These are phyloP conservation scores for Mesembrinibis cayennensis DNA, from an alignment of 2,113 vertebrate genomes.

Conservation along the genomic window DNA sequence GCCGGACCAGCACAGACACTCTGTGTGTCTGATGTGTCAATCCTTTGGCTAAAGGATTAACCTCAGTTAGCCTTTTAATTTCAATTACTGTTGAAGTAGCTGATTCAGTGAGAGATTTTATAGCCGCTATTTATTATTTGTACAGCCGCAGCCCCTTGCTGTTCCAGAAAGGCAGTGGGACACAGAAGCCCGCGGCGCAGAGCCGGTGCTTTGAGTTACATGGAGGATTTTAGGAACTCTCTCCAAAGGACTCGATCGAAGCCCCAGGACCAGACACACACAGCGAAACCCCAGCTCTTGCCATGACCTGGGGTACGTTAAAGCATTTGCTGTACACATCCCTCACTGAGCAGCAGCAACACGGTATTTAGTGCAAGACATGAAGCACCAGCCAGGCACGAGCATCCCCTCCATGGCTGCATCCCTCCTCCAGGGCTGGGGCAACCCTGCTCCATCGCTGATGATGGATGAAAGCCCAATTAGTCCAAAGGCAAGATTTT, in stretches of 20 bases:
- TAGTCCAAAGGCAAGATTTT: background rate
- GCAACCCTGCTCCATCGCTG: background rate
- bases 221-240: background rate
- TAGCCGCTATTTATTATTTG: background rate
- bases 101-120: background rate
- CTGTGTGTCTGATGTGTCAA: background rate
- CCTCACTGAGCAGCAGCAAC: background rate
- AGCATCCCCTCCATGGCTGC: background rate
- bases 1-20: background rate
- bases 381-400: background rate
- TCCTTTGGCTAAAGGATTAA: background rate
- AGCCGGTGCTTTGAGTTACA: background rate
- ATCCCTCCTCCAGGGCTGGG: background rate
- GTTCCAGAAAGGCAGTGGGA: background rate
- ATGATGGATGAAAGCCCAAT: background rate
- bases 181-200: rapidly evolving
- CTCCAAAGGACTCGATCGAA: rapidly evolving
- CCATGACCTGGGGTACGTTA: background rate
- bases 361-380: background rate
- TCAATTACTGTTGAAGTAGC: background rate
- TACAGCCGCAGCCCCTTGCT: background rate
- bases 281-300: rapidly evolving
- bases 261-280: background rate
- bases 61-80: background rate
- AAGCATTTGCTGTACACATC: background rate